Evolutionary conservation across 2,888 invertebrate species (phyloP).

Genomic region (Tetragonula carbonaria): DNA sequence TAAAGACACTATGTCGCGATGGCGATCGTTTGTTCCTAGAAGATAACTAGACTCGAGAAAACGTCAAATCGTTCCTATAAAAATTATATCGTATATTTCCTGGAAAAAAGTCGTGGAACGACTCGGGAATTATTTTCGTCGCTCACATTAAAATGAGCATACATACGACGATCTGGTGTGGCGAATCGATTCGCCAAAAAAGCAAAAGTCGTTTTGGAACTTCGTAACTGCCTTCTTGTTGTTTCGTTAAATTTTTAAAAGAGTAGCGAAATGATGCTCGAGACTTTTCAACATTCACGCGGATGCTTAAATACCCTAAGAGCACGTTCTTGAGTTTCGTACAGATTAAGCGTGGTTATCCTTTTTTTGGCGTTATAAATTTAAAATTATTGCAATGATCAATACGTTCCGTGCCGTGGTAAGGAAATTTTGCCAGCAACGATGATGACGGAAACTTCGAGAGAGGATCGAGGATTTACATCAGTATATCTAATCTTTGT

Average conservation of each 20-base stretch:
- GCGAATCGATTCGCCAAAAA: not conserved
- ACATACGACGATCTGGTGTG: not conserved
- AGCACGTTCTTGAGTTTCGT: not conserved
- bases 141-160: not conserved
- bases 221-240: not conserved
- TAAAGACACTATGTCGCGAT: not conserved
- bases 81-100: too few species aligned
- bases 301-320: not conserved
- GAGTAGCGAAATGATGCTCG: not conserved
- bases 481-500: not conserved
- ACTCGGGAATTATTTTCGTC: too few species aligned
- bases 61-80: too few species aligned
- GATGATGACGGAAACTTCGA: slow-evolving; percentile 3
- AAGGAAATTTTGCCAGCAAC: not conserved
- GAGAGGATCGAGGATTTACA: not conserved
- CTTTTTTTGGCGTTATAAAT: not conserved
- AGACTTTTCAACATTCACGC: not conserved
- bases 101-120: too few species aligned
- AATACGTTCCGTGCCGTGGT: not conserved
- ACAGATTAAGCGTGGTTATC: not conserved
- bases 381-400: not conserved
- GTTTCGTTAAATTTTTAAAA: not conserved
- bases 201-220: not conserved
- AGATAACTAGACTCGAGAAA: too few species aligned
- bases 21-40: not conserved